Conservation (phyloP, 2,888 invertebrate genomes). For the Catocala nupta region DNA sequence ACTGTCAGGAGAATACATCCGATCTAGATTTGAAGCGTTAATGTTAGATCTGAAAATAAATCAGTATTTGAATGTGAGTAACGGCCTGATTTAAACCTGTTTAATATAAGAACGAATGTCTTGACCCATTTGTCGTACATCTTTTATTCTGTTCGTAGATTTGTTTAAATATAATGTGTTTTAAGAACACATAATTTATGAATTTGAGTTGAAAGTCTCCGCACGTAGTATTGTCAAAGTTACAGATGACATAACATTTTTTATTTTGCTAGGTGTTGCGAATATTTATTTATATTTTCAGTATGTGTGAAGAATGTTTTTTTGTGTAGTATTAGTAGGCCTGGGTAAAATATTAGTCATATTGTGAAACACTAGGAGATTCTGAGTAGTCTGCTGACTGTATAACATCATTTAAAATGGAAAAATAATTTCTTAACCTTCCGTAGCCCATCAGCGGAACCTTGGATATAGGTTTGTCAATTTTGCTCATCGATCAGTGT, state of each 20-base stretch:
- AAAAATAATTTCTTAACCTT: too few relatives aligned
- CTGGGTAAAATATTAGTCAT: too few relatives aligned
- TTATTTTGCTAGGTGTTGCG: neutral
- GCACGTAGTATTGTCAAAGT: neutral
- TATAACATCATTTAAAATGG: too few relatives aligned
- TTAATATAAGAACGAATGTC: constrained; percentile 57
- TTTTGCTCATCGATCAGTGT: too few relatives aligned
- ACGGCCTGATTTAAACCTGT: constrained; percentile 56
- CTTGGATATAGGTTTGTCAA: too few relatives aligned
- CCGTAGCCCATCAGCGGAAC: too few relatives aligned
- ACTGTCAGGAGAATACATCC: constrained; percentile 3
- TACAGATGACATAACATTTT: neutral
- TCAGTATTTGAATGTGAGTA: constrained; percentile 51
- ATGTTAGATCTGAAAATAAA: constrained; percentile 52
- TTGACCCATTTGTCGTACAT: constrained; percentile 60
- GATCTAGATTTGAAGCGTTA: constrained; percentile 43
- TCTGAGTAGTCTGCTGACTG: too few relatives aligned
- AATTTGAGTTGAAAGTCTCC: neutral
- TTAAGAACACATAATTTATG: neutral
- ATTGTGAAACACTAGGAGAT: too few relatives aligned
- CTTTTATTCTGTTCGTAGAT: constrained; percentile 35
- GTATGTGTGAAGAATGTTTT: neutral
- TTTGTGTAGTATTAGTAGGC: neutral
- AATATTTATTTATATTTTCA: neutral
- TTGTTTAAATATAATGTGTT: constrained; percentile 11